Base-by-base conservation (phyloP, 2,797 vertebrate species). In the Etheostoma perlongum region DNA sequence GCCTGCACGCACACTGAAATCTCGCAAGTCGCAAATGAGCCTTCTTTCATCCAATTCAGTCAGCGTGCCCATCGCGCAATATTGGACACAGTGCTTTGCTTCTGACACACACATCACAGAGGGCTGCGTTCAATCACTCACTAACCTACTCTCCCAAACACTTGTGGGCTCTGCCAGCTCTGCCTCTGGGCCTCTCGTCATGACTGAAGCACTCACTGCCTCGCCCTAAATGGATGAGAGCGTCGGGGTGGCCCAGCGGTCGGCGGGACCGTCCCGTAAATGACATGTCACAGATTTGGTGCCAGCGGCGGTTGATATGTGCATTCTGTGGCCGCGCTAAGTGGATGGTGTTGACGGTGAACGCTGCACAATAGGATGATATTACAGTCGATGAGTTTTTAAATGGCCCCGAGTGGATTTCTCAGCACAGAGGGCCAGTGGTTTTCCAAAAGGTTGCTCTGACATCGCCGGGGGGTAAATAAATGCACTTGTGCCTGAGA, bases 261-360 rank as follows among this genome's bases (percentile, higher is more conserved):
- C 91, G 88, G 83, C 27, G 70, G 68, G 42, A 72, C 80, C n/a
- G 11, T n/a, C 67, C 77, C 77, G 19, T 61, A 74, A 76, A 89
- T 70, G 87, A 76, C 87, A 76, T 68, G 79, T 82, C 79, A 58
- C 82, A 74, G 82, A 73, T 85, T 83, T 52, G 53, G 72, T 90
- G 89, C 89, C 87, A 89, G 81, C 78, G 33, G 44, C 52, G 82
- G 83, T 46, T 53, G 61, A 74, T 75, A 66, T 36, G 83, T 2
- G 65, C 81, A 86, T 89, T 40, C 79, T 89, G 89, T 46, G 84
- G 87, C 72, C 10, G 14, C 16, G 78, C 78, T 92, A 92, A 92
- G 91, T 90, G 85, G 88, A 64, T 11, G 82, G 89, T 83, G 92
- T 85, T 91, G 92, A 93, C 90, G 92, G 85, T 73, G 74, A 79